Evolutionary conservation across 2,797 vertebrate species (phyloP), one percentile per base, ranked within the genome.

Genomic region (Pseudochromis fuscus): DNA sequence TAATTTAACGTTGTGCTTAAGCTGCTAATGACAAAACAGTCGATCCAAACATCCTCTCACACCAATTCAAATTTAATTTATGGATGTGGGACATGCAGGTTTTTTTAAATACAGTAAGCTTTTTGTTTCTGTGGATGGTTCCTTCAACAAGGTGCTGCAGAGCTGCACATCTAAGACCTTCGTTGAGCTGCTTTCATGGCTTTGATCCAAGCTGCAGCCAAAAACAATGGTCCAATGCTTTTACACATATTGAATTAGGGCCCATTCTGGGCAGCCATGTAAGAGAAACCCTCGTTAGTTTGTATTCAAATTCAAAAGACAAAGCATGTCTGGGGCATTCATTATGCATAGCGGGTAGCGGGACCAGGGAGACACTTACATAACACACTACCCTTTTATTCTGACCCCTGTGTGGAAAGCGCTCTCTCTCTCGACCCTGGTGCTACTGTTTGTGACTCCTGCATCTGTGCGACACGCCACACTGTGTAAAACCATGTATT

Each of bases 381-480:
- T 93, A 94, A 94, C 82, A 88, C 89, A 60, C 79, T 82, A 84
- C 51, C 88, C 90, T 92, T 93, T 89, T 83, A 90, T 88, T 90
- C 81, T 89, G 82, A 91, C 85, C 90, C 78, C 83, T 72, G 77
- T 83, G 83, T 84, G 81, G 67, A 79, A 49, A 76, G 75, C 77
- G 62, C 72, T 87, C 83, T 76, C 83, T 76, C 60, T 44, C 57
- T 58, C 64, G 9, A 76, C 79, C 79, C 72, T 67, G 46, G 72
- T 67, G 75, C 67, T 75, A 55, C 63, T 31, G 63, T 59, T 62
- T 76, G 52, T 50, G 81, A 84, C 72, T 79, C 53, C 52, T 75
- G 78, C 69, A 74, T 80, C 79, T 82, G 62, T 82, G 77, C 73
- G 80, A 77, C 72, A 81, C 25, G 52, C 75, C 67, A 57, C 61